Base-by-base conservation (phyloP, 2,113 vertebrate genomes). In the Cyanistes caeruleus region DNA sequence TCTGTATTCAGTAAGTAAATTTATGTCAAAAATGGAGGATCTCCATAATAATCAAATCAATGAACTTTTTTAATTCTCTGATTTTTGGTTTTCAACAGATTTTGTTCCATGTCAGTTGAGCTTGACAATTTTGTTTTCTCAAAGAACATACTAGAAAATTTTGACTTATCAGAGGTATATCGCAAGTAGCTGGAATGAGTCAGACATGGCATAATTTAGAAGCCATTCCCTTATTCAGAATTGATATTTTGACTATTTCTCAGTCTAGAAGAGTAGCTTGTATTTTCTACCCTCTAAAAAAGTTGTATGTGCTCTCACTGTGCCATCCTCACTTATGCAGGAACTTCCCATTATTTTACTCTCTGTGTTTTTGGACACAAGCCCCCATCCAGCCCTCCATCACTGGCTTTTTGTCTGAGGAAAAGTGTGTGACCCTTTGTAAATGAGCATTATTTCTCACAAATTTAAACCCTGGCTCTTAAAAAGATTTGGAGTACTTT, bases 401-500 rank as follows among this genome's bases (percentile, higher is more conserved):
- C 52, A 44, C 39, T 56, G 46, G 65, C 23, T 67, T 86, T 80
- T 85, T 86, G 30, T 92, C 84, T 59, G 35, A 91, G 84, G 84
- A 93, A 96, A 95, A 96, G 65, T 81, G 20, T 91, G 48, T 77
- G 90, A 86, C 90, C 51, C 59, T 83, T 92, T 93, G 35, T 81
- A 92, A 92, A 95, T 68, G 52, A 89, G 35, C 35, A 78, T 89
- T 90, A 84, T 90, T 96, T 92, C 93, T 97, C 59, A 78, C 80
- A 91, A 86, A 89, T 95, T 92, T 90, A 95, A 95, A 78, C 39
- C 60, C 86, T 96, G 89, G 77, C 94, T 95, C 73, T 89, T 93
- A 89, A 76, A 93, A 90, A 43, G 80, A 46, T 95, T 92, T 94
- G 69, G 80, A 96, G 94, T 92, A 92, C 89, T 95, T 93, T 97